phyloP scores from a whole-genome alignment of 2,797 vertebrate genomes.

The Euthynnus affinis region DNA sequence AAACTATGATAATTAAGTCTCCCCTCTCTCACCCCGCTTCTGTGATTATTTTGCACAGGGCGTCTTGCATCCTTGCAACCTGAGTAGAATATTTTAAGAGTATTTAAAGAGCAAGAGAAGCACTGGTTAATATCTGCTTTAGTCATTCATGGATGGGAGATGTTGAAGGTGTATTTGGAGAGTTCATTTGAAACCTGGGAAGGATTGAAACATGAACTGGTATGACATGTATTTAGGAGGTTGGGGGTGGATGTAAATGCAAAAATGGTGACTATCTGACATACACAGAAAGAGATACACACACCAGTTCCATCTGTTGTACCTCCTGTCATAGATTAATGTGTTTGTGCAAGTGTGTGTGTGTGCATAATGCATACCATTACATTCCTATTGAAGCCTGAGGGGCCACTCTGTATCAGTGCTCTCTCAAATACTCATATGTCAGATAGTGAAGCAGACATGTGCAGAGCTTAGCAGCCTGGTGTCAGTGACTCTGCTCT shows the following conservation, averaged over 20 bases:
- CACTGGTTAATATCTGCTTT: constrained; percentile 3
- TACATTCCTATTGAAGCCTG: constrained; percentile 50
- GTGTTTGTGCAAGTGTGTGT: constrained; percentile 51
- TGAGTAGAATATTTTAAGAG: not conserved
- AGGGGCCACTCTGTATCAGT: constrained; percentile 41
- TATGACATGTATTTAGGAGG: constrained; percentile 1
- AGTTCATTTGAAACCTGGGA: constrained; percentile 29
- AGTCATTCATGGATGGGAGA: not conserved
- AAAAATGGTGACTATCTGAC: constrained; percentile 46
- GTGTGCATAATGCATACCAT: constrained; percentile 41
- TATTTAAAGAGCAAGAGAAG: constrained; percentile 13
- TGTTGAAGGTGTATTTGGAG: not conserved
- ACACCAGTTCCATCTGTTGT: constrained; percentile 54
- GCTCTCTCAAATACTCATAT: constrained; percentile 18
- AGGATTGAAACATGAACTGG: constrained; percentile 39
- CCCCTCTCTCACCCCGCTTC: not conserved
- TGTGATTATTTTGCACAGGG: not conserved
- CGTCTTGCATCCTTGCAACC: constrained; percentile 6
- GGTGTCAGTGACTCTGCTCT: constrained; percentile 11
- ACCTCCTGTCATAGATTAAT: constrained; percentile 50
- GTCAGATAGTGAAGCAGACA: constrained; percentile 20
- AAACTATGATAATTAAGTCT: constrained; percentile 2
- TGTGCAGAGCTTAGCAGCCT: not conserved
- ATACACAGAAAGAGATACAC: constrained; percentile 37
- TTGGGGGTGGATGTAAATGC: constrained; percentile 13